Percentiles rank a stretch among this genome's conserved stretches.
These are phyloP conservation scores for Parapristionchus giblindavisi DNA, from an alignment of 2,888 invertebrate genomes.

Conservation along the genomic window DNA sequence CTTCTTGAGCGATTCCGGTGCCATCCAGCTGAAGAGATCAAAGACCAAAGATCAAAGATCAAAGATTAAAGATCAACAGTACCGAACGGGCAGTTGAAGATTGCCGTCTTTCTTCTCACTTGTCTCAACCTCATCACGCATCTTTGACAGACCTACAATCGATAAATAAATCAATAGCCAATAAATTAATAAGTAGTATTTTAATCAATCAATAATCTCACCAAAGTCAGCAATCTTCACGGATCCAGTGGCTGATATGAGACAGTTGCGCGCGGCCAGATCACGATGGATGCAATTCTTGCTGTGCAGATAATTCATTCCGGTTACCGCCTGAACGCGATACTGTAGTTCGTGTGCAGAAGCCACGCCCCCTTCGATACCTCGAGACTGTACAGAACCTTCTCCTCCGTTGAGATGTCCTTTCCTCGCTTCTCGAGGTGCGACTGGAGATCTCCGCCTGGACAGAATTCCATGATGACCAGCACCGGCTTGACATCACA, in stretches of 20 bases:
- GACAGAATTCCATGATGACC: constrained; percentile 97
- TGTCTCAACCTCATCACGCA: constrained; percentile 7
- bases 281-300: constrained; percentile 86
- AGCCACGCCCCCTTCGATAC: no score
- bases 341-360: no score
- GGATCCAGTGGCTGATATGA: constrained; percentile 69
- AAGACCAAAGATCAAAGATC: no score
- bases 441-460: constrained; percentile 38
- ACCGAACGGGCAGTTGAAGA: constrained; percentile 42
- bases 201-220: background rate
- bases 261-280: constrained; percentile 84
- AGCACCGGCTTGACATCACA: constrained; percentile 97
- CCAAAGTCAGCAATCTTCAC: constrained; percentile 53
- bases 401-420: constrained; percentile 37
- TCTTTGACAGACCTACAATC: constrained; percentile 14
- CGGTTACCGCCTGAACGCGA: constrained; percentile 77
- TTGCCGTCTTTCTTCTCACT: constrained; percentile 24
- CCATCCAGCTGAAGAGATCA: constrained; percentile 60
- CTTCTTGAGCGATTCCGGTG: constrained; percentile 56
- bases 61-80: background rate
- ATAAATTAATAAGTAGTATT: no score
- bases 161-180: no score
- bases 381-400: constrained; percentile 17
- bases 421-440: constrained; percentile 44
- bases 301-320: constrained; percentile 84